phyloP scores from a whole-genome alignment of 2,113 vertebrate genomes.

The Megaceryle maxima region DNA sequence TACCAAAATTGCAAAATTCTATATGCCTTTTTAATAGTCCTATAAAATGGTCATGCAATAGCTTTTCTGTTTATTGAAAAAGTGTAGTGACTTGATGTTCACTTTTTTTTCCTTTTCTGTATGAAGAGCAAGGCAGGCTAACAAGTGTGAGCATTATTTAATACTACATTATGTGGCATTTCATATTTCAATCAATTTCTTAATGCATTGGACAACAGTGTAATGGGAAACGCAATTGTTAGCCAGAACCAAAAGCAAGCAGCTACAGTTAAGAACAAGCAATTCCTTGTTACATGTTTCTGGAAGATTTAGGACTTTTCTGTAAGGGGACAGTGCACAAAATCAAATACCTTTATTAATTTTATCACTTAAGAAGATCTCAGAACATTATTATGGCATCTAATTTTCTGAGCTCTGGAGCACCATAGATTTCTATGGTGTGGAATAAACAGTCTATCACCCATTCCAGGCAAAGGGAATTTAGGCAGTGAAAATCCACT shows the following conservation, averaged over 20 bases:
- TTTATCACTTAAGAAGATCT: background rate
- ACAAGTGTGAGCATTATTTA: background rate
- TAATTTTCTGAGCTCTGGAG: background rate
- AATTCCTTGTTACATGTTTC: accelerated
- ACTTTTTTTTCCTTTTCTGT: background rate
- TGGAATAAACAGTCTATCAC: background rate
- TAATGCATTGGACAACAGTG: background rate
- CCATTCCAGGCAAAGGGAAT: background rate
- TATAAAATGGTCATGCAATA: background rate
- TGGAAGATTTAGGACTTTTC: background rate
- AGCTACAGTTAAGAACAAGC: background rate
- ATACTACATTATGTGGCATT: background rate
- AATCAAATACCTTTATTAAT: background rate
- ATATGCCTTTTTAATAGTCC: background rate
- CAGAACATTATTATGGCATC: background rate
- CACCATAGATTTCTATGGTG: background rate
- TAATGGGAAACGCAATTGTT: background rate
- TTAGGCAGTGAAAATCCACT: background rate
- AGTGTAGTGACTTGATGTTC: background rate
- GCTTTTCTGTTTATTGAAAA: background rate
- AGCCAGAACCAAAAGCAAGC: background rate
- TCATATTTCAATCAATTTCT: background rate
- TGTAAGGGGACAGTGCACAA: background rate
- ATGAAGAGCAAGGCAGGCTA: background rate
- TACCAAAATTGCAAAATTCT: background rate